Base-by-base conservation (phyloP, 2,113 vertebrate genomes). In the Phasianus colchicus region DNA sequence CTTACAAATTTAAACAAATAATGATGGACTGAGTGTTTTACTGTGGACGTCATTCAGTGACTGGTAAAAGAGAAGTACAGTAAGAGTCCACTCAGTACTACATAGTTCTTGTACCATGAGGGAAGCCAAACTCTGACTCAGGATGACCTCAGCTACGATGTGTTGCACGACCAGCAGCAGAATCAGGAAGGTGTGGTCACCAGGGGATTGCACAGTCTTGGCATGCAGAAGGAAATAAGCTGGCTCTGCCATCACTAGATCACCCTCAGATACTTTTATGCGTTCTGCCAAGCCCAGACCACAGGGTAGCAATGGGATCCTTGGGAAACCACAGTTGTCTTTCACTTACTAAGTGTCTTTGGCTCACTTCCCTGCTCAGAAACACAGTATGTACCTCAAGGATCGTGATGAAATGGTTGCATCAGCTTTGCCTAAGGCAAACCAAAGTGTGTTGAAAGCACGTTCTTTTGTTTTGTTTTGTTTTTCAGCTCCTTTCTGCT, bases 41-140 rank as follows among this genome's bases (percentile, higher is more conserved):
- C 32, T 11, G 1, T 0, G 0, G 12, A 48, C 30, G 27, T 25
- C 6, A 45, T 82, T 38, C 42, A 29, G 75, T 87, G 47, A 29
- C 70, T 25, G 10, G 20, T 22, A 75, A 93, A 72, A 32, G 71
- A 22, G 73, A 95, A 70, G 21, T 38, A 19, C 34, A 70, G 18
- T 13, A 86, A 27, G 48, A 88, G 14, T 9, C 19, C 48, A 13
- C 13, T 34, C 64, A 32, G 72, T 17, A 22, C 29, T 32, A 27
- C 21, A 32, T 66, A 47, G 29, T 12, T 84, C 57, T 78, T 67
- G 20, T 7, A 21, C 18, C 66, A 67, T 0, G 0, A 5, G n/a
- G 10, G 6, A 78, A 30, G 29, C 40, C 42, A 94, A 61, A 48
- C 8, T 45, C 50, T n/a, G 43, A 10, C 45, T 91, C 7, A 1